Evolutionary conservation across 2,888 invertebrate genomes (phyloP).

Genomic region (Sinohyriopsis cumingii): DNA sequence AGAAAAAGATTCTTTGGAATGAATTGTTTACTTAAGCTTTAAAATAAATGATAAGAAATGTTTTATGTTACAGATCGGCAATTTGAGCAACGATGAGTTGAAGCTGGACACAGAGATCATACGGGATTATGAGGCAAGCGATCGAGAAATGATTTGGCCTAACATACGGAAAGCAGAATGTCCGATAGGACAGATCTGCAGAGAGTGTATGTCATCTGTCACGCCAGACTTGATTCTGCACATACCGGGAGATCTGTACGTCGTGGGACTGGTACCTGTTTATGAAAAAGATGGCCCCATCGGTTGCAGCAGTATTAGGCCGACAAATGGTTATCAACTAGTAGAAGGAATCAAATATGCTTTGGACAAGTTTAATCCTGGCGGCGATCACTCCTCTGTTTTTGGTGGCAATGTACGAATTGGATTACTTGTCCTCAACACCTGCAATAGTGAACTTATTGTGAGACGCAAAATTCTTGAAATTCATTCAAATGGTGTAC

Average conservation of each 20-base stretch:
- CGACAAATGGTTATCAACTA: background rate
- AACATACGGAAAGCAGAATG: no score
- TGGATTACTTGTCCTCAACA: constrained; percentile 1
- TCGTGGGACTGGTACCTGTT: background rate
- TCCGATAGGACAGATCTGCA: no score
- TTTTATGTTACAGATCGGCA: no score
- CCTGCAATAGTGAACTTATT: background rate
- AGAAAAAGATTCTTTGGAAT: no score
- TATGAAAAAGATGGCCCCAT: background rate
- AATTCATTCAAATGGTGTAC: background rate
- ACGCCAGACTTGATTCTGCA: background rate
- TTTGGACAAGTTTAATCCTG: background rate
- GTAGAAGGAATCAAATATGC: background rate
- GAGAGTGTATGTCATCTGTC: no score
- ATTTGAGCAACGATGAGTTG: no score
- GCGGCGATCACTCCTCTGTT: background rate
- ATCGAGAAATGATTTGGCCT: no score
- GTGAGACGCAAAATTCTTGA: background rate
- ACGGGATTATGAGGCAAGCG: no score
- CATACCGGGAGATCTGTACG: background rate
- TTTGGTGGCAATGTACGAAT: background rate
- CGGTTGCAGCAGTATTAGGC: background rate
- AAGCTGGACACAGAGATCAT: no score
- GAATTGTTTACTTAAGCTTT: no score
- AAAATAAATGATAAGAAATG: no score